A percentile compares a stretch with the other conserved stretches of the same genome.
Conservation (phyloP, 2,113 vertebrate species). For the Ptychochromis oligacanthus region DNA sequence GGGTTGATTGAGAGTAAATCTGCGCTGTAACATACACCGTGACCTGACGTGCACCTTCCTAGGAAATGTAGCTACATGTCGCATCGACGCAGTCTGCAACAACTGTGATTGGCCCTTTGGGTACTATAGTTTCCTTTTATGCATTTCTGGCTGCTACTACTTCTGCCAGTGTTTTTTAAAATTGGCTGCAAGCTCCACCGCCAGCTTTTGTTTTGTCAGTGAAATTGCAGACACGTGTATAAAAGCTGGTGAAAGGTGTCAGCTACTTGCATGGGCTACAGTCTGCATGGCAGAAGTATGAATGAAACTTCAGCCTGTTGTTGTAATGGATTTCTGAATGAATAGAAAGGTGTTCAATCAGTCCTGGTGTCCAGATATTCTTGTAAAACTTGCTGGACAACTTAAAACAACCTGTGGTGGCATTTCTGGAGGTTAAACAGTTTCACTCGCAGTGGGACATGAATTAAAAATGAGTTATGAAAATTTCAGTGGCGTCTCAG, state of each 20-base stretch:
- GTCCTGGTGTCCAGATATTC: background rate
- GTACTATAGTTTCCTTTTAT: too few relatives aligned
- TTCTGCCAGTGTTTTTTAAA: background rate
- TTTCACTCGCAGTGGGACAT: accelerated
- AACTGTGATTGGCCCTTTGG: too few relatives aligned
- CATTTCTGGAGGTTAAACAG: background rate
- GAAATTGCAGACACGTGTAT: background rate
- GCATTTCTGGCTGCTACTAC: too few relatives aligned
- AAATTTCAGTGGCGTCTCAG: background rate
- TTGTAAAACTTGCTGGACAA: background rate
- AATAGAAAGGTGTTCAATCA: background rate
- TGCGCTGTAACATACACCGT: too few relatives aligned
- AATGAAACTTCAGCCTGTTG: accelerated
- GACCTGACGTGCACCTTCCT: too few relatives aligned
- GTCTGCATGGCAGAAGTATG: too few relatives aligned
- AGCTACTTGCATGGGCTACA: too few relatives aligned
- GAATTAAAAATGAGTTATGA: background rate
- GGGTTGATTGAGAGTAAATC: background rate
- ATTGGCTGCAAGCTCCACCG: accelerated
- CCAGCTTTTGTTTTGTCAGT: background rate
- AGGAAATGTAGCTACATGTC: too few relatives aligned
- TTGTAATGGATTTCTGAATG: accelerated
- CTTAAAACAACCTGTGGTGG: too few relatives aligned
- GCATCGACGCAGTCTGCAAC: too few relatives aligned
- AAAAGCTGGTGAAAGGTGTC: too few relatives aligned